These are phyloP conservation scores for Ephydatia muelleri DNA, from an alignment of 37 sponge, comb jelly and placozoan genomes.

Conservation along the genomic window DNA sequence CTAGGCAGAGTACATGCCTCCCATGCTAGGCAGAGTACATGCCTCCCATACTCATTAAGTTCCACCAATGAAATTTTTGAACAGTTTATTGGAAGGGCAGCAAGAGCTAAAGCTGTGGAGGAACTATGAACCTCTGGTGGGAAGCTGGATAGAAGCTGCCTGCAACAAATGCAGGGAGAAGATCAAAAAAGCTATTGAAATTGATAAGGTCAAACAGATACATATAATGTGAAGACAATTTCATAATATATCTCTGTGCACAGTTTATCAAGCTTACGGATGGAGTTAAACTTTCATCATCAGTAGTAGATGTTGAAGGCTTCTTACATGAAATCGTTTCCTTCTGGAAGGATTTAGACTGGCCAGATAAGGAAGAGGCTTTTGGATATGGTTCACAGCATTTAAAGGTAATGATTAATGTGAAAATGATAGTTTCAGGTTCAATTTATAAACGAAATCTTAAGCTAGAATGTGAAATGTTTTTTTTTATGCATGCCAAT, in stretches of 20 bases:
- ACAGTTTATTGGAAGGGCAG: neutral
- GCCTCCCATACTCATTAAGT: too few relatives aligned
- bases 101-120: neutral
- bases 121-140: slow-evolving; percentile 5
- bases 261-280: slow-evolving; percentile 13
- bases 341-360: slow-evolving; percentile 40
- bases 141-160: slow-evolving; percentile 43
- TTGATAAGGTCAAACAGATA: slow-evolving; percentile 9
- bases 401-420: neutral
- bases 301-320: slow-evolving; percentile 45
- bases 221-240: neutral
- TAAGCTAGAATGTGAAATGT: too few relatives aligned
- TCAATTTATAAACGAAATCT: too few relatives aligned
- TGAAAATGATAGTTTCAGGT: too few relatives aligned
- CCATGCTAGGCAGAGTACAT: too few relatives aligned
- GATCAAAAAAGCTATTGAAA: slow-evolving; percentile 40
- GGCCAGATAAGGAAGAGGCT: slow-evolving; percentile 44
- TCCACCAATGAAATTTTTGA: too few relatives aligned
- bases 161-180: neutral
- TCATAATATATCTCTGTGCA: neutral
- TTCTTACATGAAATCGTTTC: slow-evolving; percentile 25
- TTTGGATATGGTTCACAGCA: neutral
- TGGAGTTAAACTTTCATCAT: slow-evolving; percentile 34
- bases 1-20: too few relatives aligned
- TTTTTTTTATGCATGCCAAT: too few relatives aligned